Evolutionary conservation across 2,113 vertebrate species (phyloP).

Genomic region (Balaenoptera acutorostrata): DNA sequence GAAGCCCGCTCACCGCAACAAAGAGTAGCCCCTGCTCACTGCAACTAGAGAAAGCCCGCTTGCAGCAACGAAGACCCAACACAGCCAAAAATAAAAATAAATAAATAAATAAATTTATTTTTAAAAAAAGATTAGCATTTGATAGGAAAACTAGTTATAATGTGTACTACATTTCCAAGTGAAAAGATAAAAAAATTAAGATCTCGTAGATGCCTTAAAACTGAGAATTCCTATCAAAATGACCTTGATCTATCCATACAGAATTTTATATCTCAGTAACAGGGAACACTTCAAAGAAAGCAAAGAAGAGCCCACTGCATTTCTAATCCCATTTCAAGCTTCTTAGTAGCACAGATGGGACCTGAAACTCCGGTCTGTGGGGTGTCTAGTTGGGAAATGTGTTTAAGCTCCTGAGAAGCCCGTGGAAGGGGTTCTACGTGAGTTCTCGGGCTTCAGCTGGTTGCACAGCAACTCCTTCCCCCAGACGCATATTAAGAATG

Average conservation of each 20-base stretch:
- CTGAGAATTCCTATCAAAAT: neutral
- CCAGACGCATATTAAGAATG: neutral
- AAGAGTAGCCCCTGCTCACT: too few relatives aligned
- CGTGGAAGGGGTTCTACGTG: neutral
- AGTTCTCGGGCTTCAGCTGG: neutral
- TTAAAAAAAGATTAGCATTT: too few relatives aligned
- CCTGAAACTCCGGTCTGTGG: neutral
- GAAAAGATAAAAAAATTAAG: neutral
- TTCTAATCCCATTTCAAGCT: fast-evolving
- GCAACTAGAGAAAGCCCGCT: too few relatives aligned
- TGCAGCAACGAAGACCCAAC: too few relatives aligned
- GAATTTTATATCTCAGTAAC: fast-evolving
- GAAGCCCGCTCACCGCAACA: fast-evolving
- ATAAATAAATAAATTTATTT: too few relatives aligned
- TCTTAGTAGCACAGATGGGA: fast-evolving
- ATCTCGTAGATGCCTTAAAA: fast-evolving
- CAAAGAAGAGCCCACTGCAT: too few relatives aligned
- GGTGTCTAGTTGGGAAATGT: fast-evolving
- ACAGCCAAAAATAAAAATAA: too few relatives aligned
- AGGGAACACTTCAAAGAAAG: neutral
- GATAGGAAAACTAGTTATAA: neutral
- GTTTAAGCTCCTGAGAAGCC: neutral
- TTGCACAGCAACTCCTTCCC: fast-evolving
- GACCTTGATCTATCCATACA: too few relatives aligned
- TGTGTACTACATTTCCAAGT: fast-evolving